phyloP scores from a whole-genome alignment of 2,888 invertebrate species.

The Orgyia antiqua region DNA sequence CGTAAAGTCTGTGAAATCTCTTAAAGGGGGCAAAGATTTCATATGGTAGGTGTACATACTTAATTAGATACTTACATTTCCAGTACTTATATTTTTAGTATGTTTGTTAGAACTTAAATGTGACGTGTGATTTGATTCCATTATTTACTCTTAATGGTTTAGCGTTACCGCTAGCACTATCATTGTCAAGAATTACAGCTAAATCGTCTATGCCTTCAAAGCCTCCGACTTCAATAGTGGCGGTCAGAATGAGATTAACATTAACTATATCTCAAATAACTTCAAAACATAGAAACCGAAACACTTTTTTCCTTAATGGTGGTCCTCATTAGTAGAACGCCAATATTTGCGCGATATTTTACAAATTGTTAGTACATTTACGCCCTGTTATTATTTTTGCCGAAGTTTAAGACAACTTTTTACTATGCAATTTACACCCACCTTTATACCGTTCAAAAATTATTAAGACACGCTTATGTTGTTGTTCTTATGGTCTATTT shows the following conservation, averaged over 20 bases:
- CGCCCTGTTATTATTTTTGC: slow-evolving; percentile 52
- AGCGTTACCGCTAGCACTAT: too few relatives aligned
- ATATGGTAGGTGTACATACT: too few relatives aligned
- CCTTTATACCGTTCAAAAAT: neutral
- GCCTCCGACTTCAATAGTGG: slow-evolving; percentile 4
- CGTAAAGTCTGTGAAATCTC: too few relatives aligned
- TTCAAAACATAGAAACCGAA: slow-evolving; percentile 13
- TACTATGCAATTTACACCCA: slow-evolving; percentile 14
- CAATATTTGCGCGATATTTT: slow-evolving; percentile 53
- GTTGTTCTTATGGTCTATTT: slow-evolving; percentile 8
- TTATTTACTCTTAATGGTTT: too few relatives aligned
- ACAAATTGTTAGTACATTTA: slow-evolving; percentile 31
- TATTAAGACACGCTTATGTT: neutral
- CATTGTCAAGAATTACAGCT: too few relatives aligned
- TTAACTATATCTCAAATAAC: slow-evolving; percentile 12
- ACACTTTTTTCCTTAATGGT: slow-evolving; percentile 34
- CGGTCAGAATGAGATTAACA: slow-evolving; percentile 3
- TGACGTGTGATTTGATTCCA: too few relatives aligned
- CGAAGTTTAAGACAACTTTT: slow-evolving; percentile 41
- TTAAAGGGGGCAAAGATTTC: too few relatives aligned
- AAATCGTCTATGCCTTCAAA: slow-evolving; percentile 5
- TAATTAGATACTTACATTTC: too few relatives aligned
- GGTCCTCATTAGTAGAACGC: slow-evolving; percentile 44
- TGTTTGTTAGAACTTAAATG: too few relatives aligned
- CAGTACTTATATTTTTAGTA: too few relatives aligned